phyloP scores from a whole-genome alignment of 2,888 invertebrate genomes.

The Drosophila leonis region DNA sequence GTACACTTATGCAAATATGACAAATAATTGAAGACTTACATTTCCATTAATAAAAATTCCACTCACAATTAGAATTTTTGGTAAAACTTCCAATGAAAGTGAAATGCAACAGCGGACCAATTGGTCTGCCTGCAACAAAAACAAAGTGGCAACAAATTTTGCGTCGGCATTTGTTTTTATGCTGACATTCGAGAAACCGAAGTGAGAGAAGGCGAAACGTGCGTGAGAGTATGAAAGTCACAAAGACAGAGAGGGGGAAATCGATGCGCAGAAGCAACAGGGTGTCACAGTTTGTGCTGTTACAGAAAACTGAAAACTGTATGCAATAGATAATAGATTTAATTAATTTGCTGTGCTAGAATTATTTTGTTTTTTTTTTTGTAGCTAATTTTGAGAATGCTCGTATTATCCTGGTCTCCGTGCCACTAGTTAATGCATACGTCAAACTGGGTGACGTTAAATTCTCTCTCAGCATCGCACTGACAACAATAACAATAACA shows the following conservation, averaged over 20 bases:
- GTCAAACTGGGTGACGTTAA: constrained; percentile 25
- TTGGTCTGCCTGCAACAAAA: constrained; percentile 15
- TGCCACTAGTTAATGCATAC: neutral
- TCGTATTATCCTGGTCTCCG: constrained; percentile 4
- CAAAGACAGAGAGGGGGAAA: constrained; percentile 8
- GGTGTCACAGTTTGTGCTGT: constrained; percentile 38
- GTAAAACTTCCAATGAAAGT: constrained; percentile 38
- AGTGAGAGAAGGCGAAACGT: constrained; percentile 17
- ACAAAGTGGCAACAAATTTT: constrained; percentile 35
- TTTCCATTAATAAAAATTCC: constrained; percentile 12
- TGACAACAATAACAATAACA: constrained; percentile 51
- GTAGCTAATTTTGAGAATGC: neutral
- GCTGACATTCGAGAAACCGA: constrained; percentile 27
- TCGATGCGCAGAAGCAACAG: constrained; percentile 62
- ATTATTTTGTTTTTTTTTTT: neutral
- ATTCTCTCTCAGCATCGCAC: constrained; percentile 63
- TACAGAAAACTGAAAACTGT: neutral
- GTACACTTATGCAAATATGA: neutral
- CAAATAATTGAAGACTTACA: neutral
- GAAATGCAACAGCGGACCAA: constrained; percentile 41
- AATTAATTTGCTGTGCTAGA: neutral
- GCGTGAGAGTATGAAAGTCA: constrained; percentile 5
- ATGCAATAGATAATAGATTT: constrained; percentile 1
- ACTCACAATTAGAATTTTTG: constrained; percentile 27
- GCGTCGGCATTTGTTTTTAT: constrained; percentile 48